A percentile compares a stretch with the other conserved stretches of the same genome.
Conservation (phyloP, 2,888 invertebrate genomes). For the Cheilosia impressa region DNA sequence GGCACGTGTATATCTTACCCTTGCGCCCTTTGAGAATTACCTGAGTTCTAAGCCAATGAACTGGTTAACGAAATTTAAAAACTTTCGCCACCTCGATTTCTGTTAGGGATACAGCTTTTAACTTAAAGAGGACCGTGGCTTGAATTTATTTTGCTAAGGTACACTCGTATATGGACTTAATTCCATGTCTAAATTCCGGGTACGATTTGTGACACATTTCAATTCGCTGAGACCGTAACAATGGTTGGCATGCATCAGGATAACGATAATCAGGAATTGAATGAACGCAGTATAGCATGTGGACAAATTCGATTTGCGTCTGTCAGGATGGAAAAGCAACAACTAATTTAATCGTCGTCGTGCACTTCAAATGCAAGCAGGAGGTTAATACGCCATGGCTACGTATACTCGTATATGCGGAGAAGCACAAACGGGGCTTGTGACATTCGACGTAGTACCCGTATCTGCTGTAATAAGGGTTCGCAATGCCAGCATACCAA, state of each 20-base stretch:
- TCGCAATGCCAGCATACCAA: constrained; percentile 62
- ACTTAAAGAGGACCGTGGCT: not conserved
- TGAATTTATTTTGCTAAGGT: not conserved
- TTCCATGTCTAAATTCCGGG: constrained; percentile 43
- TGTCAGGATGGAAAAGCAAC: constrained; percentile 71
- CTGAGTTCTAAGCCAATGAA: constrained; percentile 49
- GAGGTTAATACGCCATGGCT: not conserved
- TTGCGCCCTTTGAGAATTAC: constrained; percentile 51
- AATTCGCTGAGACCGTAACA: constrained; percentile 61
- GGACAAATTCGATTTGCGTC: constrained; percentile 69
- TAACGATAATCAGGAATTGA: constrained; percentile 65
- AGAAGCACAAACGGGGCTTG: constrained; percentile 42
- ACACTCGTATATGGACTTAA: not conserved
- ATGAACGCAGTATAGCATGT: constrained; percentile 58
- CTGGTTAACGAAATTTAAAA: constrained; percentile 34
- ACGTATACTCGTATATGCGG: not conserved
- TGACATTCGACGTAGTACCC: constrained; percentile 57
- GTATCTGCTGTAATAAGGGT: constrained; percentile 56
- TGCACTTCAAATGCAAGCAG: constrained; percentile 61
- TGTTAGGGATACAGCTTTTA: not conserved
- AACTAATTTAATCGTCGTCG: constrained; percentile 69
- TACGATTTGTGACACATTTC: constrained; percentile 49
- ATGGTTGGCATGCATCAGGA: constrained; percentile 54
- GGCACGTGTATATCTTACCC: constrained; percentile 8
- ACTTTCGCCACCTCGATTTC: constrained; percentile 12